These are phyloP conservation scores for Astur gentilis DNA, from an alignment of 2,113 vertebrate species.

Conservation along the genomic window DNA sequence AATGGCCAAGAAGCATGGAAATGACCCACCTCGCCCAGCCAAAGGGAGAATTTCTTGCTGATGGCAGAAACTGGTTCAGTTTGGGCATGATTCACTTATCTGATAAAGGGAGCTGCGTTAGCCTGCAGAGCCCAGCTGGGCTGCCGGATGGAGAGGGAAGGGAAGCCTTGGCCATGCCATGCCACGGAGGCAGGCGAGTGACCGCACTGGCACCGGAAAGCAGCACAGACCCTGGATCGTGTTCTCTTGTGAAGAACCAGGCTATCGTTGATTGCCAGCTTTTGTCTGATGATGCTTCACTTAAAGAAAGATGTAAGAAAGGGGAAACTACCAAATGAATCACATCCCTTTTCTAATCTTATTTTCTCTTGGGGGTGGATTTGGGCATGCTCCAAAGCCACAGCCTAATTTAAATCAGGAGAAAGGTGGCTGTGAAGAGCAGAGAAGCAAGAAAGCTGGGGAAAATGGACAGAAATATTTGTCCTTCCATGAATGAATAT, in stretches of 20 bases:
- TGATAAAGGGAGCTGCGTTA: not conserved
- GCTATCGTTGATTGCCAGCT: not conserved
- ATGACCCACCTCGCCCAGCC: not conserved
- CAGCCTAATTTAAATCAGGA: constrained; percentile 58
- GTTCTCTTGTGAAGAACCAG: not conserved
- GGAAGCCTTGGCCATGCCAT: not conserved
- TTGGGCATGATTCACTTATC: not conserved
- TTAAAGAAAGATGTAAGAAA: not conserved
- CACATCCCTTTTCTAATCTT: constrained; percentile 61
- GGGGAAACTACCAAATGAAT: constrained; percentile 57
- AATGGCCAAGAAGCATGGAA: not conserved
- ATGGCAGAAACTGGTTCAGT: not conserved
- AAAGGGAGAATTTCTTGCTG: not conserved
- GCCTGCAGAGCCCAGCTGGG: not conserved
- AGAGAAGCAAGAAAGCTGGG: not conserved
- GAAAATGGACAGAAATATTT: constrained; percentile 25
- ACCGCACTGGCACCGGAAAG: accelerated
- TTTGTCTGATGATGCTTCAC: not conserved
- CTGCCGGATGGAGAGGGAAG: not conserved
- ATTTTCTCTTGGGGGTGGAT: constrained; percentile 56
- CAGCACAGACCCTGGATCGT: not conserved
- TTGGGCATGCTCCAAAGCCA: constrained; percentile 58
- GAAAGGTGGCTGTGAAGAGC: constrained; percentile 41
- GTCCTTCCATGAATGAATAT: constrained; percentile 17
- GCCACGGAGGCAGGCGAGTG: not conserved